These are phyloP conservation scores for Cenopis cana DNA, from an alignment of 2,888 invertebrate genomes.

Conservation along the genomic window DNA sequence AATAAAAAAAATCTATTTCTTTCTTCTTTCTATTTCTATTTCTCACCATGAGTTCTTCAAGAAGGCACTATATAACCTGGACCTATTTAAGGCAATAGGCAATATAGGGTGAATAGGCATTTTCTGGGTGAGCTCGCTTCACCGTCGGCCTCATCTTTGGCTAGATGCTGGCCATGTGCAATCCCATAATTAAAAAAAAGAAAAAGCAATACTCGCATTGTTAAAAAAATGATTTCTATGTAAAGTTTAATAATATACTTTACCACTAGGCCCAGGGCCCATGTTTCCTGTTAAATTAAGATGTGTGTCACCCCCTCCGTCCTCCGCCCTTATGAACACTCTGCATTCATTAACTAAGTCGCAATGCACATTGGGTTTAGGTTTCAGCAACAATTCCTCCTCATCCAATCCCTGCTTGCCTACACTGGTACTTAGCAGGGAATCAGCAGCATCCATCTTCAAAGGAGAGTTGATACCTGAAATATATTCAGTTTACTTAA, in stretches of 20 bases:
- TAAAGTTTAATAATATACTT: slow-evolving; percentile 21
- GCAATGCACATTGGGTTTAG: slow-evolving; percentile 60
- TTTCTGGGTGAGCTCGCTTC: too few species aligned
- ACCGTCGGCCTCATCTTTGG: too few species aligned
- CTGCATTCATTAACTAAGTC: slow-evolving; percentile 78
- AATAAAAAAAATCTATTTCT: too few species aligned
- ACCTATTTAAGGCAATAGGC: too few species aligned
- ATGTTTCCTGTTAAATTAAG: slow-evolving; percentile 57
- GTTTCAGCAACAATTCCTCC: slow-evolving; percentile 58
- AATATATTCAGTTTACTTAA: slow-evolving; percentile 4
- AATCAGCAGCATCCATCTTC: slow-evolving; percentile 69
- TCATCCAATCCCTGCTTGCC: slow-evolving; percentile 55
- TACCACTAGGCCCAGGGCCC: slow-evolving; percentile 57
- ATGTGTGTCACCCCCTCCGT: slow-evolving; percentile 75
- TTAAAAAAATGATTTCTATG: background rate
- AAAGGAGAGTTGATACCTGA: slow-evolving; percentile 32
- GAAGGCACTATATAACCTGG: too few species aligned
- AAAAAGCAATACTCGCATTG: too few species aligned
- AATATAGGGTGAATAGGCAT: too few species aligned
- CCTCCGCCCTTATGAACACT: slow-evolving; percentile 75
- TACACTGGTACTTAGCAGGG: slow-evolving; percentile 55
- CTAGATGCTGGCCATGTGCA: too few species aligned
- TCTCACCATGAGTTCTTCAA: too few species aligned
- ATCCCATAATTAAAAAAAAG: too few species aligned
- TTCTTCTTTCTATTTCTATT: too few species aligned